Evolutionary conservation across 2,113 vertebrate genomes (phyloP), one percentile per base, ranked within the genome.

Genomic region (Micromys minutus): DNA sequence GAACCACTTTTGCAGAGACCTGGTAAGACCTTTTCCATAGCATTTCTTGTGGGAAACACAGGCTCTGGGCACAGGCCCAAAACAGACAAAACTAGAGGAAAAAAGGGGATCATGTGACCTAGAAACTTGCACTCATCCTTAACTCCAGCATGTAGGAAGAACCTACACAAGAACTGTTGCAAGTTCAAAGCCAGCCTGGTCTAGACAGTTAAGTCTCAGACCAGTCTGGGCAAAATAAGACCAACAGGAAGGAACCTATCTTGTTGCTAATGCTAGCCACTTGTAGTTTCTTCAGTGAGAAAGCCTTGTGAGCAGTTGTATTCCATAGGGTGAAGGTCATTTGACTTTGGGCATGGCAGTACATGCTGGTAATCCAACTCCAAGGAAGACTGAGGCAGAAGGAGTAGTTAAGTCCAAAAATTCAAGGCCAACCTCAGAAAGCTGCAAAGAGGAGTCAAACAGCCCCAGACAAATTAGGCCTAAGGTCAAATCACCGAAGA

Each of bases 201-300:
- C 61, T 67, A 86, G 17, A 86, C 19, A 86, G 63, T 47, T 65
- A 86, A 86, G 19, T 52, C 21, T 21, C 31, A 50, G 21, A 34
- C 31, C 34, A 69, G 21, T 31, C 45, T 50, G 19, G 45, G 45
- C 45, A 67, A n/a, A 6, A 19, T 47, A 65, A 92, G 10, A 90
- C 90, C 94, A 96, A 88, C 39, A 95, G 76, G 52, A 97, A 97
- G 65, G 50, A 94, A 89, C 59, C 86, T 19, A 87, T 88, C 93
- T 72, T 92, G 85, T 61, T 61, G 15, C 90, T 93, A 91, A 91
- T 50, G 50, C 13, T 85, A 91, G 91, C 42, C 52, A 96, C 92
- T 81, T 95, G 89, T 65, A 80, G 57, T 74, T 93, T 95, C 75
- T 84, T 69, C 77, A 76, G 26, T 85, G 8, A 93, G 22, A 65